phyloP scores from a whole-genome alignment of 2,888 invertebrate species.

The Myopa tessellatipennis region DNA sequence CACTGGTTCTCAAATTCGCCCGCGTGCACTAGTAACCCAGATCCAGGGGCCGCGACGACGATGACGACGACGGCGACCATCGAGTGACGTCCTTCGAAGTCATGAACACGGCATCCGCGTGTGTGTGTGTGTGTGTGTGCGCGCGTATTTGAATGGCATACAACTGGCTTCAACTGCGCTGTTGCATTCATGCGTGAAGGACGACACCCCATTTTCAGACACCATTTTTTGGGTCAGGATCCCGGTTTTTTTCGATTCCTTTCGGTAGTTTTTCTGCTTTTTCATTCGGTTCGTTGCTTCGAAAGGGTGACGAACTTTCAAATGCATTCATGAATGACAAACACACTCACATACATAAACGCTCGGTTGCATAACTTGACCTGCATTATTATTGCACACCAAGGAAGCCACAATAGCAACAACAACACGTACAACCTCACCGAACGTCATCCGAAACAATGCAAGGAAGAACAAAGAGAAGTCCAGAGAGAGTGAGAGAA shows the following conservation, averaged over 20 bases:
- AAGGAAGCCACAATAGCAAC: background rate
- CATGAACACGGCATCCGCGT: background rate
- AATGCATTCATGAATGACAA: background rate
- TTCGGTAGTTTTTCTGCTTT: background rate
- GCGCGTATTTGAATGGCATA: background rate
- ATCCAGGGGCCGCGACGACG: background rate
- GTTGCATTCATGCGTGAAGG: conserved; percentile 36
- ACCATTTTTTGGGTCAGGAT: background rate
- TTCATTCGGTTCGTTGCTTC: background rate
- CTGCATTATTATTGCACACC: conserved; percentile 9
- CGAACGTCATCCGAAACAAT: too few relatives aligned
- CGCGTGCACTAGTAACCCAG: conserved; percentile 19
- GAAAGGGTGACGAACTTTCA: conserved; percentile 30
- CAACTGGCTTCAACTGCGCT: background rate
- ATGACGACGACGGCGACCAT: background rate
- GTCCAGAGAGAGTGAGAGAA: background rate
- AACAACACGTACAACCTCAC: background rate
- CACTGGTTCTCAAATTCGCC: background rate
- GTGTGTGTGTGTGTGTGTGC: conserved; percentile 1
- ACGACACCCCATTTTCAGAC: background rate
- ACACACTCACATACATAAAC: background rate
- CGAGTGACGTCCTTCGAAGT: background rate
- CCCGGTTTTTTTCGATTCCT: background rate
- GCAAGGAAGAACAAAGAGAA: too few relatives aligned
- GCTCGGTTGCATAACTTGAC: conserved; percentile 10